Conservation (phyloP, 2,888 invertebrate species). For the Adelphocoris suturalis region DNA sequence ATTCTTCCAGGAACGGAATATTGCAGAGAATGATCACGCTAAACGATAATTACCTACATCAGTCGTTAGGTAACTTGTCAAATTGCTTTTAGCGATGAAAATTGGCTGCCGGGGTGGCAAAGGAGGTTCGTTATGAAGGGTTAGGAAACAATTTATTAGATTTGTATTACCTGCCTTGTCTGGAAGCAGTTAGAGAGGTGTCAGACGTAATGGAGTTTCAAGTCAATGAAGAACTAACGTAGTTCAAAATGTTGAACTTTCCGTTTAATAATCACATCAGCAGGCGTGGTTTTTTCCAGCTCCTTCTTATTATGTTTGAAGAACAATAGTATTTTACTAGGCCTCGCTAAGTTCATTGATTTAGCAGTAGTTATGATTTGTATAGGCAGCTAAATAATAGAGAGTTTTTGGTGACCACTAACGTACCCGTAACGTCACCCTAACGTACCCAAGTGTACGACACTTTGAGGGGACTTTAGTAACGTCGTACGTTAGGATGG, state of each 20-base stretch:
- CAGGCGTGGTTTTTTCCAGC: too few relatives aligned
- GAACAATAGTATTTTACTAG: too few relatives aligned
- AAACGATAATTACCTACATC: constrained; percentile 19
- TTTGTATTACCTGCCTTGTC: not conserved
- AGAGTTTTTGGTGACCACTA: too few relatives aligned
- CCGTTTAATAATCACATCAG: too few relatives aligned
- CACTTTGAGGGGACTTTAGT: too few relatives aligned
- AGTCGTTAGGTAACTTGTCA: constrained; percentile 22
- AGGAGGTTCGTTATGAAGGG: not conserved
- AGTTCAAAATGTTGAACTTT: not conserved
- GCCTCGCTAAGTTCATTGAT: too few relatives aligned
- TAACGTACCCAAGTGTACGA: too few relatives aligned
- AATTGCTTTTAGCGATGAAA: constrained; percentile 29
- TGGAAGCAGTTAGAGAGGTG: not conserved
- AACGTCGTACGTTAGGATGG: too few relatives aligned
- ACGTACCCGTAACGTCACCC: too few relatives aligned
- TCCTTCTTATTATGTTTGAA: not conserved
- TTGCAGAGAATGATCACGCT: constrained; percentile 14
- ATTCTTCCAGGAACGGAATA: constrained; percentile 4
- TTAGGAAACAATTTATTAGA: not conserved
- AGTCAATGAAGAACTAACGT: not conserved
- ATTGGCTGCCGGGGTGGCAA: not conserved
- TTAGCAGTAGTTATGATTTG: too few relatives aligned
- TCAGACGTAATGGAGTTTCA: not conserved
- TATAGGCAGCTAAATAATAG: too few relatives aligned